Evolutionary conservation across 2,113 vertebrate genomes (phyloP).

Genomic region (Hippocampus barbouri): DNA sequence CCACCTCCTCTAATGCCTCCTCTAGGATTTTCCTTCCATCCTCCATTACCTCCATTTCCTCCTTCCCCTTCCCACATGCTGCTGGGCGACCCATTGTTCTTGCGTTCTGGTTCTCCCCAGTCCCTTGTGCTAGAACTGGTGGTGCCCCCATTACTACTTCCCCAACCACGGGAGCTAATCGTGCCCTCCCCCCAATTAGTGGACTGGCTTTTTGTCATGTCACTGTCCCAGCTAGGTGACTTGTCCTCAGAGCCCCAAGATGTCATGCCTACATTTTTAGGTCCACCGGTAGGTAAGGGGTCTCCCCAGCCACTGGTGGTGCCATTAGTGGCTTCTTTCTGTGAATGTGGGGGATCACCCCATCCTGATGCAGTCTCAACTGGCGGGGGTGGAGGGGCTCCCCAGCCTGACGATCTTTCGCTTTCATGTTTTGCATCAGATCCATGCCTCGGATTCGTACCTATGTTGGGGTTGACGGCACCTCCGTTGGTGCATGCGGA

Average conservation of each 20-base stretch:
- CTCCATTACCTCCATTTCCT: conserved; percentile 57
- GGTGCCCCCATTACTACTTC: conserved; percentile 77
- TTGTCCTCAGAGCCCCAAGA: conserved; percentile 92
- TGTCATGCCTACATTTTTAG: conserved; percentile 80
- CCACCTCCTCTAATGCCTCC: conserved; percentile 70
- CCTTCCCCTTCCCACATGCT: conserved; percentile 84
- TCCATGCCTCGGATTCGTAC: conserved; percentile 78
- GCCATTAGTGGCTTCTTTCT: conserved; percentile 81
- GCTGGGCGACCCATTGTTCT: conserved; percentile 64
- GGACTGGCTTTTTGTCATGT: conserved; percentile 80
- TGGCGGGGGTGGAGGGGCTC: conserved; percentile 76
- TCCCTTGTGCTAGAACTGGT: conserved; percentile 55
- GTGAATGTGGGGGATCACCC: conserved; percentile 77
- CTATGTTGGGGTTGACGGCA: conserved; percentile 49
- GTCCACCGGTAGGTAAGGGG: conserved; percentile 69
- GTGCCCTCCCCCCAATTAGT: conserved; percentile 86
- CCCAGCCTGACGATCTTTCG: conserved; percentile 87
- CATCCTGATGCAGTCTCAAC: conserved; percentile 70
- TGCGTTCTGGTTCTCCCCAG: conserved; percentile 69
- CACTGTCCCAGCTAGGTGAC: conserved; percentile 85
- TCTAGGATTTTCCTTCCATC: conserved; percentile 81
- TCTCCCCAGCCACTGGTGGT: conserved; percentile 84
- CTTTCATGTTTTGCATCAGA: conserved; percentile 86
- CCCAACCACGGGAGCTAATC: conserved; percentile 84
- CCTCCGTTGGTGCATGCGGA: conserved; percentile 52